Percentiles rank a stretch among this genome's conserved stretches.
Conservation (phyloP, 37 sponge, comb jelly and placozoan genomes). For the Chondrilla cf. caribensis region DNA sequence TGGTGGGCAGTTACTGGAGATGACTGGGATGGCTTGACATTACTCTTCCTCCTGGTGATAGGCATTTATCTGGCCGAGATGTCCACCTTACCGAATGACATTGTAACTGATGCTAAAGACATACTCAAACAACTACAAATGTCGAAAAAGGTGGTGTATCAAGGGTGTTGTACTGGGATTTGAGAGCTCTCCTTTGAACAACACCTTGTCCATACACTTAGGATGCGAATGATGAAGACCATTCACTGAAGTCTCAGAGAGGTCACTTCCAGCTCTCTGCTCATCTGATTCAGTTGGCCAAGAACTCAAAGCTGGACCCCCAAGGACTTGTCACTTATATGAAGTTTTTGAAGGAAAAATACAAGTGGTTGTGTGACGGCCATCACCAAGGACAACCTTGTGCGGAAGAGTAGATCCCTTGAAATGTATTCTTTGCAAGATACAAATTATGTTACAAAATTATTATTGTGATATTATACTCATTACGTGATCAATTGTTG, state of each 20-base stretch:
- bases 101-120: slow-evolving; percentile 69
- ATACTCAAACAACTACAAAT: slow-evolving; percentile 37
- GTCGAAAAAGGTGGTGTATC: slow-evolving; percentile 11
- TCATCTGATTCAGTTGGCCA: slow-evolving; percentile 78
- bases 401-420: no score
- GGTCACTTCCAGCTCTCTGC: slow-evolving; percentile 47
- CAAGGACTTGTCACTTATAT: slow-evolving; percentile 39
- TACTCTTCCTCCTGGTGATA: slow-evolving; percentile 10
- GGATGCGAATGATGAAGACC: no score
- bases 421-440: no score
- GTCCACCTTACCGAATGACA: slow-evolving; percentile 50
- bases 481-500: no score
- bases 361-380: neutral
- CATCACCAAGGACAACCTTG: no score
- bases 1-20: slow-evolving; percentile 22
- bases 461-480: no score
- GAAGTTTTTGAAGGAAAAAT: slow-evolving; percentile 40
- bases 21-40: no score
- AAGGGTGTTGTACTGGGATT: no score
- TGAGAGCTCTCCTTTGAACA: no score
- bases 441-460: no score
- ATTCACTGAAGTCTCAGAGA: neutral
- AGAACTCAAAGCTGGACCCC: slow-evolving; percentile 72
- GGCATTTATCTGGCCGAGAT: slow-evolving; percentile 75
- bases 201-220: neutral